Evolutionary conservation across 2,888 invertebrate genomes (phyloP).

Genomic region (Xylota sylvarum): DNA sequence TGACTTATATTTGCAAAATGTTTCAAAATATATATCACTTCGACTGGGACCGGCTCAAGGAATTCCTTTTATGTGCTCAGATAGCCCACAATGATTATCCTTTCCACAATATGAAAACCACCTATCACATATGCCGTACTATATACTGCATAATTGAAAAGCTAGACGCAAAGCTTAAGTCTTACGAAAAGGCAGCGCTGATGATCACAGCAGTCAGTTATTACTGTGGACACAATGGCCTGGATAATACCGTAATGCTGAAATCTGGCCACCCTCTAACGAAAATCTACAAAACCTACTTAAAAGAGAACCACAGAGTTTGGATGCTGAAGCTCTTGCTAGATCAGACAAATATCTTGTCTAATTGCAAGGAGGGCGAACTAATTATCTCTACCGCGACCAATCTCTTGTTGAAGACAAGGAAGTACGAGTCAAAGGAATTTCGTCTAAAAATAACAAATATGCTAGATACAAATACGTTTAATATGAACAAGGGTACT

Average conservation of each 20-base stretch:
- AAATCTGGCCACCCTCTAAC: slow-evolving; percentile 42
- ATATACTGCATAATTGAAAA: slow-evolving; percentile 49
- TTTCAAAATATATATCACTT: slow-evolving; percentile 33
- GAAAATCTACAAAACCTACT: slow-evolving; percentile 47
- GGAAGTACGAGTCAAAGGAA: slow-evolving; percentile 12
- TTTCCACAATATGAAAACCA: slow-evolving; percentile 59
- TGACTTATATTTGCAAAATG: slow-evolving; percentile 45
- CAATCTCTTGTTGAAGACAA: slow-evolving; percentile 5
- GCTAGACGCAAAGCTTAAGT: neutral
- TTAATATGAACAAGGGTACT: slow-evolving; percentile 5
- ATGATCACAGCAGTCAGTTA: slow-evolving; percentile 49
- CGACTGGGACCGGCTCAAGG: slow-evolving; percentile 22
- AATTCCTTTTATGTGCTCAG: slow-evolving; percentile 37
- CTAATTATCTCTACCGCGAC: slow-evolving; percentile 13
- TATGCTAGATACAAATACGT: slow-evolving; percentile 22
- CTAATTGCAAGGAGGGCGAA: neutral
- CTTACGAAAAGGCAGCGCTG: slow-evolving; percentile 46
- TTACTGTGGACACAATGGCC: slow-evolving; percentile 48
- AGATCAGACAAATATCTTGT: slow-evolving; percentile 12
- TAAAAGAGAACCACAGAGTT: slow-evolving; percentile 51
- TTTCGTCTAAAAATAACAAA: slow-evolving; percentile 31
- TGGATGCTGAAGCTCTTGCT: slow-evolving; percentile 54
- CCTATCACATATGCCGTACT: slow-evolving; percentile 53
- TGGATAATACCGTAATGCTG: slow-evolving; percentile 37
- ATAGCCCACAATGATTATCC: slow-evolving; percentile 39